Percentiles rank a stretch among this genome's conserved stretches.
Evolutionary conservation across 2,797 vertebrate species (phyloP).

Genomic region (Poeciliopsis infans): DNA sequence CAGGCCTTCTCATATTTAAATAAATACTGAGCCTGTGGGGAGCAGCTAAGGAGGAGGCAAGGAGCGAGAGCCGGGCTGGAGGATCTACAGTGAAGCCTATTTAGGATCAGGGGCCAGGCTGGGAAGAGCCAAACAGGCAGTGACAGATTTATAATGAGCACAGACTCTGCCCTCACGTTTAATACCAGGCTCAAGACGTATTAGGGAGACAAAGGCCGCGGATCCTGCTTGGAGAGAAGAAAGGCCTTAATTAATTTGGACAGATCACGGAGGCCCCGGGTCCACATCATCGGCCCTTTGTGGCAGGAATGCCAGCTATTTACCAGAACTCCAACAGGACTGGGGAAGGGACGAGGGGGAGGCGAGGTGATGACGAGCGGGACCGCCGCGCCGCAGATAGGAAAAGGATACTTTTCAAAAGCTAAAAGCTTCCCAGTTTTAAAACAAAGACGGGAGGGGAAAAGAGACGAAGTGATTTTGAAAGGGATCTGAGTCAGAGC

Average conservation of each 20-base stretch:
- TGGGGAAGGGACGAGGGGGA: conserved; percentile 62
- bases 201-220: conserved; percentile 69
- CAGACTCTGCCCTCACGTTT: conserved; percentile 64
- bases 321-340: conserved; percentile 74
- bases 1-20: conserved; percentile 81
- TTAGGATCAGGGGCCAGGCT: conserved; percentile 51
- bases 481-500: conserved; percentile 75
- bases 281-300: conserved; percentile 83
- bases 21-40: conserved; percentile 76
- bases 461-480: conserved; percentile 77
- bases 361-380: conserved; percentile 85
- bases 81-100: conserved; percentile 67
- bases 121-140: conserved; percentile 69
- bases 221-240: conserved; percentile 63
- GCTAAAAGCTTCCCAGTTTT: conserved; percentile 90
- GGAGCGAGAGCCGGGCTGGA: conserved; percentile 37
- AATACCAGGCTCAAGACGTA: conserved; percentile 73
- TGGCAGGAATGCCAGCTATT: conserved; percentile 87
- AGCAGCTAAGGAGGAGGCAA: conserved; percentile 66
- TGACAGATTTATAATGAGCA: conserved; percentile 76
- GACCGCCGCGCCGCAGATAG: conserved; percentile 77
- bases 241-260: conserved; percentile 84
- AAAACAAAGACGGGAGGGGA: conserved; percentile 82
- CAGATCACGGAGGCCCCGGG: conserved; percentile 73
- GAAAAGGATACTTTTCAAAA: conserved; percentile 89